These are phyloP conservation scores for Pelosia muscerda DNA, from an alignment of 2,888 invertebrate species.

Conservation along the genomic window DNA sequence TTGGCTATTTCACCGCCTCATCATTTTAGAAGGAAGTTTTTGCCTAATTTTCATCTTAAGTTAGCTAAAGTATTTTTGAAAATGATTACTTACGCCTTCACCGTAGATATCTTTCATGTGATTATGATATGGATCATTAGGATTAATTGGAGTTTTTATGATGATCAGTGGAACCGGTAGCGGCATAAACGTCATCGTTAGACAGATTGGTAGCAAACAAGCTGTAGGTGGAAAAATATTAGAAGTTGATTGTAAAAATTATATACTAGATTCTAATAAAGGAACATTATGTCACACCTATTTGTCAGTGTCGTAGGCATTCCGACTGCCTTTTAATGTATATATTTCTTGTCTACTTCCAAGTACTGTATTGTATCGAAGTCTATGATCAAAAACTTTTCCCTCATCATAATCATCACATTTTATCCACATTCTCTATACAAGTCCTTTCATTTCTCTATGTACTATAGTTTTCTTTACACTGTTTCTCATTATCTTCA, in stretches of 20 bases:
- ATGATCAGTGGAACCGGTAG: conserved; percentile 64
- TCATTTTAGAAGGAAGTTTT: background rate
- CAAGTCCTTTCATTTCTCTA: background rate
- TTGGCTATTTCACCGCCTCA: background rate
- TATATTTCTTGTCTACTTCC: background rate
- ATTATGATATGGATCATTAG: background rate
- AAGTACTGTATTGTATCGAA: background rate
- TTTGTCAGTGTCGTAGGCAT: background rate
- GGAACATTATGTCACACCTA: background rate
- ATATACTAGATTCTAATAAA: background rate
- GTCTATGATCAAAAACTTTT: too few species aligned
- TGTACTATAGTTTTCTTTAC: background rate
- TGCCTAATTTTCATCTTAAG: background rate
- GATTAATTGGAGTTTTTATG: conserved; percentile 30
- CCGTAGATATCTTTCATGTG: background rate
- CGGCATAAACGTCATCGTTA: conserved; percentile 60
- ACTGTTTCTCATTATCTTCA: background rate
- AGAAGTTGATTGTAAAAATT: background rate
- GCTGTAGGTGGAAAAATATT: conserved; percentile 51
- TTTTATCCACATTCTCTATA: background rate
- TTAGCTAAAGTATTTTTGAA: background rate
- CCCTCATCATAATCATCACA: too few species aligned
- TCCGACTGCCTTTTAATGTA: background rate
- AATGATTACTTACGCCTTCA: background rate
- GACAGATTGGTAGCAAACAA: conserved; percentile 66